Evolutionary conservation across 1,140 invertebrate genomes (phyloP).

Genomic region (Cyclargus thomasi): DNA sequence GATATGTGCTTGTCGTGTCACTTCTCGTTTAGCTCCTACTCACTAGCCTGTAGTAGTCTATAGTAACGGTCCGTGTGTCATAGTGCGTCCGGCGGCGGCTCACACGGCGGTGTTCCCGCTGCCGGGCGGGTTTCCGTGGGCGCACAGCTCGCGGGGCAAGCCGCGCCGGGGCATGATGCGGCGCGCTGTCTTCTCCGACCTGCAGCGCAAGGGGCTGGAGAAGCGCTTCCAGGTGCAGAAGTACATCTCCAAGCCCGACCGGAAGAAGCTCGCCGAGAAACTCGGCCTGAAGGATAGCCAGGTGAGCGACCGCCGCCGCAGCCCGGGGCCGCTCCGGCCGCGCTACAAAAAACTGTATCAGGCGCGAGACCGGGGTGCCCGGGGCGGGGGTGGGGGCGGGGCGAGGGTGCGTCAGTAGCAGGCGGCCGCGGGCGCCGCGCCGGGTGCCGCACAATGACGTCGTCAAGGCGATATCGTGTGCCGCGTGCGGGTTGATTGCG

Average conservation of each 20-base stretch:
- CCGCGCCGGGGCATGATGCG: conserved; percentile 95
- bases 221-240: conserved; percentile 97
- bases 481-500: neutral
- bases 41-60: too few relatives aligned
- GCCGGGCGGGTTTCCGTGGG: conserved; percentile 86
- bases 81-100: conserved; percentile 63
- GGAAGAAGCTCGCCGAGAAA: conserved; percentile 96
- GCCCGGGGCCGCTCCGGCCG: conserved; percentile 22
- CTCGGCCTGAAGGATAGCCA: conserved; percentile 96
- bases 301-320: conserved; percentile 74
- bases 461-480: conserved; percentile 31
- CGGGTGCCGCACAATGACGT: conserved; percentile 46
- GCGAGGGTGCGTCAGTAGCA: conserved; percentile 48
- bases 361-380: conserved; percentile 25
- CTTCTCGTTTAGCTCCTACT: too few relatives aligned
- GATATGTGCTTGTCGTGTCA: too few relatives aligned
- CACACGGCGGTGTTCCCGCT: conserved; percentile 79
- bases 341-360: conserved; percentile 52
- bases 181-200: conserved; percentile 93
- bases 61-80: conserved; percentile 27
- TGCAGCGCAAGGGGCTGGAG: conserved; percentile 95
- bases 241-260: conserved; percentile 97
- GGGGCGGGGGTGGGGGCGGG: conserved; percentile 37
- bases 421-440: conserved; percentile 36
- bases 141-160: conserved; percentile 85